Conservation (phyloP, 2,113 vertebrate species). For the Poecilia latipinna region DNA sequence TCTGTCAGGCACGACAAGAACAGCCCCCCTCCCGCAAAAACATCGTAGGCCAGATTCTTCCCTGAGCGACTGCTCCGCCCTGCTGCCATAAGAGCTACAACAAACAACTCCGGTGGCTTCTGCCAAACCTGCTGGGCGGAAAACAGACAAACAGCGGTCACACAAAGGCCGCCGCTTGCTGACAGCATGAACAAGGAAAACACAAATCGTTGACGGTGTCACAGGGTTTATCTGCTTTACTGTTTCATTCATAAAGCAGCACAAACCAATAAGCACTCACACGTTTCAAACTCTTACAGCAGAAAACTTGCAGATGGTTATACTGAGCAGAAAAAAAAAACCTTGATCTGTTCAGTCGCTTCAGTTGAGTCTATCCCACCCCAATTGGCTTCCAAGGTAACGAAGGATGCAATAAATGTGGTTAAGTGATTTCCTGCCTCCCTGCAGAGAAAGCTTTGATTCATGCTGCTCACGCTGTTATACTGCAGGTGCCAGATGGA, state of each 20-base stretch:
- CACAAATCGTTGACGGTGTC: constrained; percentile 16
- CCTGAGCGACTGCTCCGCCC: constrained; percentile 30
- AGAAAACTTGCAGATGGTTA: not conserved
- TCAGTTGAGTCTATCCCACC: constrained; percentile 20
- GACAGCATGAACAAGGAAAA: constrained; percentile 21
- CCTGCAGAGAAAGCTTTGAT: constrained; percentile 6
- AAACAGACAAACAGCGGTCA: constrained; percentile 17
- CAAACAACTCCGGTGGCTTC: constrained; percentile 22
- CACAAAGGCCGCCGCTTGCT: not conserved
- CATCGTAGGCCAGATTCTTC: too few species aligned
- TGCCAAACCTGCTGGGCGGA: constrained; percentile 13
- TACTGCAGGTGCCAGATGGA: constrained; percentile 11
- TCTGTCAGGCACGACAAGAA: too few species aligned
- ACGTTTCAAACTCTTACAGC: not conserved
- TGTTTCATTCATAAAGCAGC: not conserved
- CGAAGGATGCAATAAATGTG: constrained; percentile 69
- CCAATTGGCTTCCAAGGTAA: constrained; percentile 77
- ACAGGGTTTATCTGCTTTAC: not conserved
- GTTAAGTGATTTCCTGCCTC: constrained; percentile 56
- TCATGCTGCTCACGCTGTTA: constrained; percentile 7
- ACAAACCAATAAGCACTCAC: not conserved
- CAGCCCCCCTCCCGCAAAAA: too few species aligned
- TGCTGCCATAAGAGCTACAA: constrained; percentile 30
- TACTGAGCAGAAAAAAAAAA: not conserved
- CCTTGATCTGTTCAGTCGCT: not conserved